These are phyloP conservation scores for Monarcha castaneiventris DNA, from an alignment of 2,113 vertebrate genomes.

Conservation along the genomic window DNA sequence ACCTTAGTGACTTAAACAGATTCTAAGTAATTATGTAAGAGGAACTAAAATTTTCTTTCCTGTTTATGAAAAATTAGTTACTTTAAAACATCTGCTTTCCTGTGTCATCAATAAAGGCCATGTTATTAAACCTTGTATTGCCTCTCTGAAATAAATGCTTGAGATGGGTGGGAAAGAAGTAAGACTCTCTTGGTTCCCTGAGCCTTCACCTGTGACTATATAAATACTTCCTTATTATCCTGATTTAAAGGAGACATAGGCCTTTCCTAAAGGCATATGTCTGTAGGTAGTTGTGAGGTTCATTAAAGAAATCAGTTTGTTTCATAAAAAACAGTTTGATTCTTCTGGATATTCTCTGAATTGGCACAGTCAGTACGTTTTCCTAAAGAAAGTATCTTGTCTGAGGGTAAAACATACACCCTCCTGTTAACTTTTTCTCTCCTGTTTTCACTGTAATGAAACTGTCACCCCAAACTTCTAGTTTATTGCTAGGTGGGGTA, in stretches of 20 bases:
- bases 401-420: not conserved
- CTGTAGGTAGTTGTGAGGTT: not conserved
- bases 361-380: not conserved
- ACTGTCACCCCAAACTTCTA: not conserved
- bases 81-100: constrained; percentile 20
- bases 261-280: not conserved
- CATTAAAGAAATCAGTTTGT: not conserved
- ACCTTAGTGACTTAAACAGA: not conserved
- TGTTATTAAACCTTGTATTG: not conserved
- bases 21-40: not conserved
- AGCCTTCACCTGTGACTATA: not conserved
- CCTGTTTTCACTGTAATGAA: not conserved
- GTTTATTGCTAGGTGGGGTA: not conserved
- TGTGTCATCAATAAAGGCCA: constrained; percentile 46
- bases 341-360: not conserved
- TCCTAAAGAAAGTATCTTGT: not conserved
- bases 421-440: not conserved
- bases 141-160: not conserved
- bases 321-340: not conserved
- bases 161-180: not conserved
- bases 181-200: not conserved
- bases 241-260: not conserved
- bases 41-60: not conserved
- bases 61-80: constrained; percentile 18
- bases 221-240: not conserved